Evolutionary conservation across 2,113 vertebrate genomes (phyloP).

Genomic region (Leucoraja erinaceus): DNA sequence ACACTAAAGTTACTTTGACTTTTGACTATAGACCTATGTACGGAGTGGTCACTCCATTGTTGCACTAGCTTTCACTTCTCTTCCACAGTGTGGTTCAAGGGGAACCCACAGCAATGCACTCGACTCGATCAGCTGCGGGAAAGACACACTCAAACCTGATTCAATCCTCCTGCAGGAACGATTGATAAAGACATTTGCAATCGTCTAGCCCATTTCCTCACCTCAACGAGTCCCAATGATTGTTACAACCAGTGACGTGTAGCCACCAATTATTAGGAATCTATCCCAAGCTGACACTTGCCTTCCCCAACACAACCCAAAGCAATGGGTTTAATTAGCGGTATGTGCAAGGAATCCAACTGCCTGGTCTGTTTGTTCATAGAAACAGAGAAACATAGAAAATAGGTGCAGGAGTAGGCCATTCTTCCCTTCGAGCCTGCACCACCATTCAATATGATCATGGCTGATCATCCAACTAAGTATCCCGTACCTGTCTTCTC

Average conservation of each 20-base stretch:
- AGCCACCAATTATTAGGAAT: not conserved
- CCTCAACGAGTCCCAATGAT: not conserved
- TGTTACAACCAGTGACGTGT: not conserved
- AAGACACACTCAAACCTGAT: not conserved
- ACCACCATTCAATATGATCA: too few species aligned
- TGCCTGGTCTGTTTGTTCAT: not conserved
- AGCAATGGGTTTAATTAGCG: not conserved
- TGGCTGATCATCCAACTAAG: too few species aligned
- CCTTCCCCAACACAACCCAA: not conserved
- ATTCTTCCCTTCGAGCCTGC: too few species aligned
- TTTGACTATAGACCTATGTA: not conserved
- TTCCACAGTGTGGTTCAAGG: not conserved
- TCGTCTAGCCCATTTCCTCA: not conserved
- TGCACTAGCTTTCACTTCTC: not conserved
- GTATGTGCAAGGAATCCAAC: not conserved
- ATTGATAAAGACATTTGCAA: not conserved
- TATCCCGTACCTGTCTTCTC: too few species aligned
- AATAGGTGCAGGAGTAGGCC: too few species aligned
- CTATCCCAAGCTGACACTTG: not conserved
- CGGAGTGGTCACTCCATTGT: not conserved
- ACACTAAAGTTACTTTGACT: too few species aligned
- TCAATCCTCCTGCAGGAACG: not conserved
- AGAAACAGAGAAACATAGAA: too few species aligned
- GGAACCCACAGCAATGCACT: not conserved
- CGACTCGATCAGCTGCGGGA: not conserved